Percentiles rank a stretch among this genome's conserved stretches.
Conservation (phyloP, 2,797 vertebrate genomes). For the Momotus momota region DNA sequence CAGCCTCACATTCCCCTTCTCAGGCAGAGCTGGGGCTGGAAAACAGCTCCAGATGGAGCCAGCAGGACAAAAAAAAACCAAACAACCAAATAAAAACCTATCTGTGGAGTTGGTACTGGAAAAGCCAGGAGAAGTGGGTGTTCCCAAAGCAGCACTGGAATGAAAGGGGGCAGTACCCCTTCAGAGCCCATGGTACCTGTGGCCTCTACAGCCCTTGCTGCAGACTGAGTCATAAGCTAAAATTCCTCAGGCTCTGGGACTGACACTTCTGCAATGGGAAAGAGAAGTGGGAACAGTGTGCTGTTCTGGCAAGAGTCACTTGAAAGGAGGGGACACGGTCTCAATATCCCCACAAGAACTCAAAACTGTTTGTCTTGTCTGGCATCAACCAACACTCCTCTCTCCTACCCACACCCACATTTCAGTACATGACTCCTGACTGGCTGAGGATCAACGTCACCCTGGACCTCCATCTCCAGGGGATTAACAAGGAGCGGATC, state of each 20-base stretch:
- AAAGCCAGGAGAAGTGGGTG: not conserved
- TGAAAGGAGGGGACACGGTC: rapidly evolving
- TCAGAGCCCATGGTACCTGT: not conserved
- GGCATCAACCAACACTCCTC: not conserved
- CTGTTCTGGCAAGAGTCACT: not conserved
- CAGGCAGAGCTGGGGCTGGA: not conserved
- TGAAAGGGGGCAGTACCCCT: not conserved
- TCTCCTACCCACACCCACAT: not conserved
- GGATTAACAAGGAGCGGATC: not conserved
- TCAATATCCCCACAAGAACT: not conserved
- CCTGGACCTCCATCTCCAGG: not conserved
- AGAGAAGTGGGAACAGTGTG: not conserved
- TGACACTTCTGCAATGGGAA: not conserved
- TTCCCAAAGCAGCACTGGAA: not conserved
- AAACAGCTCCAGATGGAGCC: not conserved
- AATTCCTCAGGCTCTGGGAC: not conserved
- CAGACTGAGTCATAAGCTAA: not conserved
- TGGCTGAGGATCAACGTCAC: not conserved
- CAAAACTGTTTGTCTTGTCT: rapidly evolving
- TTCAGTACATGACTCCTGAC: not conserved
- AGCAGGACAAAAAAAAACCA: not conserved
- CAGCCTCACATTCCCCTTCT: not conserved
- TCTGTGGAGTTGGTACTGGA: not conserved
- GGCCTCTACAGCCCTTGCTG: not conserved
- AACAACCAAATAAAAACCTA: not conserved